Percentiles rank a stretch among this genome's conserved stretches.
Evolutionary conservation across 2,113 vertebrate genomes (phyloP).

Genomic region (Zapornia atra): DNA sequence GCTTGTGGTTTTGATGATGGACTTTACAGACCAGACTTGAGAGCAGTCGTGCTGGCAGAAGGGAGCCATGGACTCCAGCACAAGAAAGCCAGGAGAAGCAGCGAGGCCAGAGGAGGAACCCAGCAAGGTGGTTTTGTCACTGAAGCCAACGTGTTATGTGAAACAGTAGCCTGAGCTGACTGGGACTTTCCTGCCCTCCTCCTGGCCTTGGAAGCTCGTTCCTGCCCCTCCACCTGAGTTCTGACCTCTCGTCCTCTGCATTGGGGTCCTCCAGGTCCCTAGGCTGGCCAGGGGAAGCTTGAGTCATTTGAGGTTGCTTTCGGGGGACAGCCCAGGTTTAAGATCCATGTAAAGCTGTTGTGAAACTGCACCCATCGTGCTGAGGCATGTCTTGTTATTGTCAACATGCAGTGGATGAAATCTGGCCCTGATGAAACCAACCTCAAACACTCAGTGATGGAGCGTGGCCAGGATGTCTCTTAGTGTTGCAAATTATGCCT

Average conservation of each 20-base stretch:
- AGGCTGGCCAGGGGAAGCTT: fast-evolving
- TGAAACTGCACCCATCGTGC: neutral
- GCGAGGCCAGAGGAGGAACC: neutral
- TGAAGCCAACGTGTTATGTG: neutral
- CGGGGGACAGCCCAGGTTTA: neutral
- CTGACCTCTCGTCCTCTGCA: neutral
- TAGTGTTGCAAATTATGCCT: neutral
- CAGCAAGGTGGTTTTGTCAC: neutral
- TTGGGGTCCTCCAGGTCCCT: neutral
- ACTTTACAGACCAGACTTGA: neutral
- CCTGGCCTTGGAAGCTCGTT: neutral
- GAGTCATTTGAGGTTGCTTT: neutral
- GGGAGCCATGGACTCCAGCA: neutral
- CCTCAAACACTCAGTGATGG: neutral
- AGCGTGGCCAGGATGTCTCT: neutral
- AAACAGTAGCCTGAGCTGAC: neutral
- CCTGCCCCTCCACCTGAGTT: neutral
- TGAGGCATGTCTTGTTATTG: neutral
- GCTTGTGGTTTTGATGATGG: neutral
- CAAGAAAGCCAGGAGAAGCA: neutral
- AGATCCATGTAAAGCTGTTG: neutral
- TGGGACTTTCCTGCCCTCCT: neutral
- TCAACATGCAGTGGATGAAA: neutral
- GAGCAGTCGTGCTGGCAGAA: neutral
- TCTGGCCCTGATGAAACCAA: neutral